phyloP scores from a whole-genome alignment of 2,888 invertebrate genomes.

The Priocnemis perturbator region DNA sequence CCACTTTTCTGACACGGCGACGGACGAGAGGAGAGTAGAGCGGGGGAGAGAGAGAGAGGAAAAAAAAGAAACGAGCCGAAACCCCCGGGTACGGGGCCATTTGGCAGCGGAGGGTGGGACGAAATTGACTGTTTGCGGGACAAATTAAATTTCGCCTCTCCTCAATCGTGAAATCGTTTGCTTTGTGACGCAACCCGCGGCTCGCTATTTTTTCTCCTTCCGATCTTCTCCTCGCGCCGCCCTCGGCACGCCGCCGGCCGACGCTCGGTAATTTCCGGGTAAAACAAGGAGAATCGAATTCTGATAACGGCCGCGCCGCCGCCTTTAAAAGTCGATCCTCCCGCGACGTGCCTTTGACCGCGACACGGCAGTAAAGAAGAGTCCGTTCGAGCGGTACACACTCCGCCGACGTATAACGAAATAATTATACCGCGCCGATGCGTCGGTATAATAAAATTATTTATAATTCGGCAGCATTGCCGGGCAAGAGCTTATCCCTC shows the following conservation, averaged over 20 bases:
- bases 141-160: conserved; percentile 45
- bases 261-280: conserved; percentile 19
- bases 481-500: too few species aligned
- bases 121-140: conserved; percentile 37
- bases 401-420: too few species aligned
- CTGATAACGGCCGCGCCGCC: background rate
- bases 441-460: too few species aligned
- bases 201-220: background rate
- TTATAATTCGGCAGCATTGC: too few species aligned
- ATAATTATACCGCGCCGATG: too few species aligned
- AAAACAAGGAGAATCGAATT: conserved; percentile 15
- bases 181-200: conserved; percentile 26
- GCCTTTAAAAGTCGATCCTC: too few species aligned
- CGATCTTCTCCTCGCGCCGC: background rate
- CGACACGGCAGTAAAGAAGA: too few species aligned
- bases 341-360: too few species aligned
- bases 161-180: conserved; percentile 35
- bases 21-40: background rate
- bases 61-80: conserved; percentile 9
- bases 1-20: conserved; percentile 19
- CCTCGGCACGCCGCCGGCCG: background rate
- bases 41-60: background rate
- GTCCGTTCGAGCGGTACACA: too few species aligned
- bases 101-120: conserved; percentile 21
- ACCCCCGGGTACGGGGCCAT: background rate